Conservation (phyloP, 1,140 invertebrate genomes). For the Drosophila malerkotliana region DNA sequence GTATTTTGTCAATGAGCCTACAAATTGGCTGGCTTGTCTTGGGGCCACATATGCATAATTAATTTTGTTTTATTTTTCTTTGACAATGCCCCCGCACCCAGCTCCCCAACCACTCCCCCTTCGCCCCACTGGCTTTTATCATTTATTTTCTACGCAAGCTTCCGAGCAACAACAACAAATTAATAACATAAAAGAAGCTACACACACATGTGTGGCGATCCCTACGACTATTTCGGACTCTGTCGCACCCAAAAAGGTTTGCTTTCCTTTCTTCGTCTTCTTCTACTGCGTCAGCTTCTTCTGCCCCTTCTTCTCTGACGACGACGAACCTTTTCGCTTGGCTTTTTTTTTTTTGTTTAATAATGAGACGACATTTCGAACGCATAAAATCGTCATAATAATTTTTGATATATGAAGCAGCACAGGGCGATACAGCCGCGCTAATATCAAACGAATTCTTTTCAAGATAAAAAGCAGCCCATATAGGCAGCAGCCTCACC, state of each 20-base stretch:
- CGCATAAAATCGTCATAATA: slow-evolving; percentile 84
- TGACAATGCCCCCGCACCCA: slow-evolving; percentile 17
- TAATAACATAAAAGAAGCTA: slow-evolving; percentile 43
- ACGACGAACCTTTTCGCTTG: slow-evolving; percentile 41
- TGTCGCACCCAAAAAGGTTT: slow-evolving; percentile 15
- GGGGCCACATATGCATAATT: slow-evolving; percentile 63
- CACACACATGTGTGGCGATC: slow-evolving; percentile 9
- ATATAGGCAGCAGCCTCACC: slow-evolving; percentile 12
- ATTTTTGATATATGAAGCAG: slow-evolving; percentile 84
- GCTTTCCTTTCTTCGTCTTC: slow-evolving; percentile 36
- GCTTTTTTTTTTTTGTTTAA: slow-evolving; percentile 81
- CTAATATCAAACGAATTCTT: slow-evolving; percentile 84
- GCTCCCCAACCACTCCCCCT: neutral
- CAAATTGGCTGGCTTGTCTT: slow-evolving; percentile 74
- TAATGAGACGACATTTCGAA: slow-evolving; percentile 84
- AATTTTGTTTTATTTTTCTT: slow-evolving; percentile 59
- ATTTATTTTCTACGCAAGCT: slow-evolving; percentile 45
- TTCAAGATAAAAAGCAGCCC: slow-evolving; percentile 64
- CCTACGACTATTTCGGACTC: slow-evolving; percentile 19
- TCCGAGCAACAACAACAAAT: slow-evolving; percentile 38
- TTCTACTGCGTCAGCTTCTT: slow-evolving; percentile 17
- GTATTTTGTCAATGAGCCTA: slow-evolving; percentile 72
- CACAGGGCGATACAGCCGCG: slow-evolving; percentile 68
- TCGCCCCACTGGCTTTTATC: neutral
- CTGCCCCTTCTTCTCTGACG: slow-evolving; percentile 36